These are phyloP conservation scores for Phaethornis superciliosus DNA, from an alignment of 2,113 vertebrate genomes.

Conservation along the genomic window DNA sequence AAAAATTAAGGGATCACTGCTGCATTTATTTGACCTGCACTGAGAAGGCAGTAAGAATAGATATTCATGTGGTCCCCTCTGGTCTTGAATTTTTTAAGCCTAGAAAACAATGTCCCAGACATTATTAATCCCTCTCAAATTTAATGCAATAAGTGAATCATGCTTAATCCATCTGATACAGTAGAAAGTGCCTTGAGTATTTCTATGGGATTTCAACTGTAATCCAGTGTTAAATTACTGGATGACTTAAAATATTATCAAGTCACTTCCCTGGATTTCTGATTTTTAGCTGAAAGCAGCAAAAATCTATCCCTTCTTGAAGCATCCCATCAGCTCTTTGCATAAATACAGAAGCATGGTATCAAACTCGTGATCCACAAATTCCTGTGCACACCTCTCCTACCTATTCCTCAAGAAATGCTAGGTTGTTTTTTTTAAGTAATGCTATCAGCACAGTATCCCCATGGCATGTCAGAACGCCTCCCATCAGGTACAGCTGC, in stretches of 20 bases:
- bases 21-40: neutral
- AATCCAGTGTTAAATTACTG: slow-evolving; percentile 48
- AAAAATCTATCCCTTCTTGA: neutral
- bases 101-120: slow-evolving; percentile 26
- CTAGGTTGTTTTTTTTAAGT: neutral
- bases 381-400: neutral
- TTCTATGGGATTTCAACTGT: slow-evolving; percentile 3
- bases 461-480: neutral
- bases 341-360: neutral
- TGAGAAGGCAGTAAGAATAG: neutral
- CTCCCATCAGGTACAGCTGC: neutral
- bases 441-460: neutral
- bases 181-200: neutral
- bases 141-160: slow-evolving; percentile 41
- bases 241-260: neutral
- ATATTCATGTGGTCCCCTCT: neutral
- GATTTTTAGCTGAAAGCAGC: neutral
- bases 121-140: slow-evolving; percentile 19
- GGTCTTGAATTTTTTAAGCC: neutral
- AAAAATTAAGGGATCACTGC: neutral
- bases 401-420: neutral
- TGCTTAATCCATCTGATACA: slow-evolving; percentile 46
- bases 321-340: slow-evolving; percentile 7
- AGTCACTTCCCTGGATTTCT: neutral
- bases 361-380: neutral